Evolutionary conservation across 64 coral and sea anemone species (phyloP), one percentile per base, ranked within the genome.

Genomic region (Stichodactyla mertensii): DNA sequence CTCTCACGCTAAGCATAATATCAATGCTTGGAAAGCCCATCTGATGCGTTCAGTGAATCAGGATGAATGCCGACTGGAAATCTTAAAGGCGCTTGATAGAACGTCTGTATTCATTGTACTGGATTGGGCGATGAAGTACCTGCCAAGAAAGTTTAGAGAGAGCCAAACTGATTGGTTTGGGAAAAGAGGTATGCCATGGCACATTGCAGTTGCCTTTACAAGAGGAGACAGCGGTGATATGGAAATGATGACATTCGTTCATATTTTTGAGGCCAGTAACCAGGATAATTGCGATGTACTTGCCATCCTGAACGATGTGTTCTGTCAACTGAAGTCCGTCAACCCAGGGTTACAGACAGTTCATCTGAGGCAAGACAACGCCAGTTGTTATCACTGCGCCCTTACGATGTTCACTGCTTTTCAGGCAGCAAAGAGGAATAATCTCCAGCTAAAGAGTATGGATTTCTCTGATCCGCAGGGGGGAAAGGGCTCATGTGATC

Each of bases 11-110:
- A 87, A 77, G 55, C 52, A 27, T 77, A 78, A 78, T 52, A 87
- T 87, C 71, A 77, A 78, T 77, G 71, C 86, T 24, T 87, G 86
- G 86, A 87, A 87, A 87, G 86, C 86, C 56, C 86, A 87, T 58
- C 71, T 87, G 54, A 64, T 87, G 70, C 71, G 86, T 27, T 51
- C 86, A 77, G 71, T 87, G 10, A 87, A 87, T 54, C 86, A 87
- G 56, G 86, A 87, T 79, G 86, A 87, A 55, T 70, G 66, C 86
- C 69, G 86, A 57, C 20, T 87, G 51, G 56, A 87, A 57, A 77
- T 87, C 23, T 58, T 87, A 16, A 55, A 87, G 55, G 27, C 16
- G 8, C 77, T 87, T 58, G 86, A 87, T 27, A 27, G 23, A 77
- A 28, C 70, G 45, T 87, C 86, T 27, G 86, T 87, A 19, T 78